phyloP scores from a whole-genome alignment of 2,888 invertebrate species.

The Tipula unca region DNA sequence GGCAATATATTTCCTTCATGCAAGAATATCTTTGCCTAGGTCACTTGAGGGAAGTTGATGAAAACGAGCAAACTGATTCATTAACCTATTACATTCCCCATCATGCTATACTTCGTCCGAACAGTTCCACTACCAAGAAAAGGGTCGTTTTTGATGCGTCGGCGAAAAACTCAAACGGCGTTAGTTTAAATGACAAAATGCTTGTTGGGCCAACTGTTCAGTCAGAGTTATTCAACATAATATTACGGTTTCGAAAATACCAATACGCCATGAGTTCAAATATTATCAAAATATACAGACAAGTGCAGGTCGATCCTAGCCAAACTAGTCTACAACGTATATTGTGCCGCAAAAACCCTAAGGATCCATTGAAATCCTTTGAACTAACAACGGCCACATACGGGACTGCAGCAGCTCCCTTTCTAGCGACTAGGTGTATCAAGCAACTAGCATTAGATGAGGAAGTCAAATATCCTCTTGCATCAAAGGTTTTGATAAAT shows the following conservation, averaged over 20 bases:
- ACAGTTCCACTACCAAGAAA: slow-evolving; percentile 17
- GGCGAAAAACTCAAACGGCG: slow-evolving; percentile 4
- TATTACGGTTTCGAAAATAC: slow-evolving; percentile 20
- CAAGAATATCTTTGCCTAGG: slow-evolving; percentile 25
- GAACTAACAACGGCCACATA: background rate
- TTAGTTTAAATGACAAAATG: slow-evolving; percentile 23
- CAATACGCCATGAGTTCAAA: slow-evolving; percentile 23
- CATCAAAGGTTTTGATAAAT: too few species aligned
- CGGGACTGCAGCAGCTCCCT: too few species aligned
- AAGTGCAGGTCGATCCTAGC: slow-evolving; percentile 16
- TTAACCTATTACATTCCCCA: slow-evolving; percentile 25
- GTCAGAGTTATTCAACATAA: slow-evolving; percentile 24
- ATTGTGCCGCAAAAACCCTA: too few species aligned
- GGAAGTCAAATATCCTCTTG: too few species aligned
- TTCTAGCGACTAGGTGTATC: too few species aligned
- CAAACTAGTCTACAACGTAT: slow-evolving; percentile 23
- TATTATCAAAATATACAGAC: slow-evolving; percentile 24
- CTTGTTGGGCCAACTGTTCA: slow-evolving; percentile 24
- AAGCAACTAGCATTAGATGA: too few species aligned
- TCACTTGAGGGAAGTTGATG: slow-evolving; percentile 26
- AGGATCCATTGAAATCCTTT: background rate
- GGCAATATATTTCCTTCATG: slow-evolving; percentile 27
- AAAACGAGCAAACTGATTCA: background rate
- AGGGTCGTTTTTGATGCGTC: slow-evolving; percentile 22
- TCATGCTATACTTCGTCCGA: slow-evolving; percentile 24